Conservation (phyloP, 2,113 vertebrate species). For the Zosterops pallidus region DNA sequence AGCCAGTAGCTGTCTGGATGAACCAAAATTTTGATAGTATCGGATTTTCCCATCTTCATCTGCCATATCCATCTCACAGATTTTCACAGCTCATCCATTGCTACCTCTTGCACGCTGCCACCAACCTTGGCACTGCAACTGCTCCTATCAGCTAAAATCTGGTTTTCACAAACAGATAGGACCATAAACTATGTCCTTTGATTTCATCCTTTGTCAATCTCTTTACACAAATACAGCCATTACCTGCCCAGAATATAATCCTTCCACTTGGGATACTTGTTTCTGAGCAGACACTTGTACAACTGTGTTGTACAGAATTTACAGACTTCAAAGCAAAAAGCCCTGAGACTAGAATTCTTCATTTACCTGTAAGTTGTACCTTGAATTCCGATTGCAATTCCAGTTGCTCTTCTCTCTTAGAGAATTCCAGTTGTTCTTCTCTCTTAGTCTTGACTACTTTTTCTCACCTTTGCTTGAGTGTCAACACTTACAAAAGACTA, state of each 20-base stretch:
- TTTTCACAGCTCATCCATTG: not conserved
- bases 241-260: fast-evolving
- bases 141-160: not conserved
- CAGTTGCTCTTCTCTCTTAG: not conserved
- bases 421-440: not conserved
- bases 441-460: not conserved
- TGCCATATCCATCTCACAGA: not conserved
- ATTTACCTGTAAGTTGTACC: not conserved
- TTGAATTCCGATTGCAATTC: not conserved
- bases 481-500: not conserved
- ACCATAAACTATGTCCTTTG: not conserved
- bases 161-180: not conserved
- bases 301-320: not conserved
- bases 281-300: not conserved
- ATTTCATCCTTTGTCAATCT: not conserved
- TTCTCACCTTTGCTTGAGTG: not conserved
- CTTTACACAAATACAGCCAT: not conserved
- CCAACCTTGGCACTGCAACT: not conserved
- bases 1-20: not conserved
- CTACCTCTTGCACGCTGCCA: not conserved
- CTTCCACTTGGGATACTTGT: not conserved
- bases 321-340: not conserved
- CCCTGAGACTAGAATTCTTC: not conserved
- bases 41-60: not conserved
- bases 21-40: not conserved